phyloP scores from a whole-genome alignment of 1,140 invertebrate genomes.

The Lepidotrigona ventralis region DNA sequence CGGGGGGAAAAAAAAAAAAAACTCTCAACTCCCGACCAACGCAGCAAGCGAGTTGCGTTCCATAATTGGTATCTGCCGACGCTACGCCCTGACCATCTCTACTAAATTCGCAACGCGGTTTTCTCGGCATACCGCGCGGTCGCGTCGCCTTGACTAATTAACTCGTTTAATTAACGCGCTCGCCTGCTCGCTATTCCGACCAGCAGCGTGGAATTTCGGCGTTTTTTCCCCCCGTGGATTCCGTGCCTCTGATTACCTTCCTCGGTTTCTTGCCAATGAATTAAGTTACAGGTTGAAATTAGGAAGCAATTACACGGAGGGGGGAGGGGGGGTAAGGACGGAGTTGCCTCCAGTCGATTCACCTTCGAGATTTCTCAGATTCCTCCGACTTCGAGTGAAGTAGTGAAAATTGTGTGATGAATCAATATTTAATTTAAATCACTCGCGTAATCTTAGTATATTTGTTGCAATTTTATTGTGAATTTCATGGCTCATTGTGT shows the following conservation, averaged over 20 bases:
- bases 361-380: background rate
- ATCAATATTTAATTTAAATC: too few species aligned
- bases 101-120: conserved; percentile 45
- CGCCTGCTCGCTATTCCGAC: background rate
- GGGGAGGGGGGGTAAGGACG: background rate
- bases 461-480: too few species aligned
- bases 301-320: too few species aligned
- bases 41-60: background rate
- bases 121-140: conserved; percentile 14
- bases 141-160: conserved; percentile 55
- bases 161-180: conserved; percentile 61
- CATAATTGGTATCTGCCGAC: conserved; percentile 37
- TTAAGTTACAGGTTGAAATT: background rate
- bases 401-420: too few species aligned
- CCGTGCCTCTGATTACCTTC: background rate
- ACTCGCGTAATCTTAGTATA: too few species aligned
- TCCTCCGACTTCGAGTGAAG: too few species aligned
- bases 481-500: too few species aligned
- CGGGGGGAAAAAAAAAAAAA: too few species aligned
- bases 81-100: background rate
- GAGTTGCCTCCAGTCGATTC: background rate
- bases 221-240: background rate
- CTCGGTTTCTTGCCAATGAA: background rate
- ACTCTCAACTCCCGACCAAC: background rate
- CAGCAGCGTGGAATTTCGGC: background rate